These are phyloP conservation scores for Drosophila kepulauana DNA, from an alignment of 1,140 invertebrate species.

Conservation along the genomic window DNA sequence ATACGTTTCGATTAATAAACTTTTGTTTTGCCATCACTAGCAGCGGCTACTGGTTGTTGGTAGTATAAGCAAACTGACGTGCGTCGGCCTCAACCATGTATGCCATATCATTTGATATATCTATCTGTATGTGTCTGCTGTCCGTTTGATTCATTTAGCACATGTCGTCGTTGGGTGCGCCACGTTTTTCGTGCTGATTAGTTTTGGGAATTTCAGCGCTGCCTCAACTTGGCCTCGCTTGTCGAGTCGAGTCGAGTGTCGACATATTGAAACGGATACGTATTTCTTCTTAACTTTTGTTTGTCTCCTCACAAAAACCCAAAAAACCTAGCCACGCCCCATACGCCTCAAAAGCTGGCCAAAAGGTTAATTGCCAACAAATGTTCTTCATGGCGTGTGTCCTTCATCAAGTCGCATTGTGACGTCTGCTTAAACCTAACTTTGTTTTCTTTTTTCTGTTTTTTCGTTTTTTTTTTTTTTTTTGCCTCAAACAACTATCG, in stretches of 20 bases:
- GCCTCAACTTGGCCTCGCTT: conserved; percentile 51
- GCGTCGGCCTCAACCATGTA: not conserved
- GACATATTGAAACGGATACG: conserved; percentile 47
- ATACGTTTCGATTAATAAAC: too few species aligned
- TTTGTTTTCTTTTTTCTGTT: conserved; percentile 14
- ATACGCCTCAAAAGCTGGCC: conserved; percentile 19
- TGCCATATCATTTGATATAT: conserved; percentile 45
- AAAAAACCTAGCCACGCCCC: not conserved
- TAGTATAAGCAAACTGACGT: conserved; percentile 23
- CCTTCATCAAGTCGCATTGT: not conserved
- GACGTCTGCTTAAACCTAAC: not conserved
- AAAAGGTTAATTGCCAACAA: conserved; percentile 63
- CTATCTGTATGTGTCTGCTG: conserved; percentile 19
- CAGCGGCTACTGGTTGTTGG: not conserved
- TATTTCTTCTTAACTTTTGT: conserved; percentile 35
- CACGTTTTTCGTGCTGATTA: conserved; percentile 70
- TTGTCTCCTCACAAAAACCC: not conserved
- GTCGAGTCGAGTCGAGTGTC: conserved; percentile 47
- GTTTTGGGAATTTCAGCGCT: conserved; percentile 71
- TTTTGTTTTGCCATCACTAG: too few species aligned
- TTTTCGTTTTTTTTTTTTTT: not conserved
- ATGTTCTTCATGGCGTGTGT: conserved; percentile 12
- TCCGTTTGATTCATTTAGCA: conserved; percentile 49
- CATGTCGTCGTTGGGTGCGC: conserved; percentile 37
- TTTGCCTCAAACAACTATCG: conserved; percentile 35